These are phyloP conservation scores for Spodoptera exigua DNA, from an alignment of 2,888 invertebrate species.

Conservation along the genomic window DNA sequence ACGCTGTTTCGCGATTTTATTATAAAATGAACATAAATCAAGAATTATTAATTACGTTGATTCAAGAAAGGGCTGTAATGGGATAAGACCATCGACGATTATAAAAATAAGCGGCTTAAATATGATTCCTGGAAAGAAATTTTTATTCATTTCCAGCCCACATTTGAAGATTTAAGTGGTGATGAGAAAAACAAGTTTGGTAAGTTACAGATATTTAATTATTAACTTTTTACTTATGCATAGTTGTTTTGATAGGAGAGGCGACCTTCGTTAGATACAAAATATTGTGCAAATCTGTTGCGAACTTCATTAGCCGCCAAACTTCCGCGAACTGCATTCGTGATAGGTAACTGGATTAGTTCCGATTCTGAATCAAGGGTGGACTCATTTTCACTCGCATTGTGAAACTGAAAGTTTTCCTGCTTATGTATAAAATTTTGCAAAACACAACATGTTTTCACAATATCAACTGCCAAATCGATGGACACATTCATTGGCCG, in stretches of 20 bases:
- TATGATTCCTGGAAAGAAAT: conserved; percentile 52
- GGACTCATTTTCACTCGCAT: conserved; percentile 52
- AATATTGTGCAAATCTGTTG: conserved; percentile 57
- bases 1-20: conserved; percentile 42
- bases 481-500: conserved; percentile 46
- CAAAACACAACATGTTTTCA: conserved; percentile 43
- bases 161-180: conserved; percentile 50
- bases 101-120: conserved; percentile 54
- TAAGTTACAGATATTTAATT: conserved; percentile 49
- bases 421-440: conserved; percentile 42
- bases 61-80: conserved; percentile 48
- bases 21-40: conserved; percentile 51
- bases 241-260: conserved; percentile 53
- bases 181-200: conserved; percentile 52
- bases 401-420: conserved; percentile 42
- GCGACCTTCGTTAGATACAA: conserved; percentile 53
- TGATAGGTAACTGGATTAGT: conserved; percentile 54
- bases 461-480: conserved; percentile 44
- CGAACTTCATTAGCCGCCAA: conserved; percentile 54
- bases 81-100: conserved; percentile 49
- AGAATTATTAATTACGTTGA: conserved; percentile 51
- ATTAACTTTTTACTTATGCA: conserved; percentile 48
- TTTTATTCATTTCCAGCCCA: conserved; percentile 40
- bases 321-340: conserved; percentile 55
- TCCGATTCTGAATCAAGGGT: conserved; percentile 54